Conservation (phyloP, 1,140 invertebrate species). For the Bombus impatiens region DNA sequence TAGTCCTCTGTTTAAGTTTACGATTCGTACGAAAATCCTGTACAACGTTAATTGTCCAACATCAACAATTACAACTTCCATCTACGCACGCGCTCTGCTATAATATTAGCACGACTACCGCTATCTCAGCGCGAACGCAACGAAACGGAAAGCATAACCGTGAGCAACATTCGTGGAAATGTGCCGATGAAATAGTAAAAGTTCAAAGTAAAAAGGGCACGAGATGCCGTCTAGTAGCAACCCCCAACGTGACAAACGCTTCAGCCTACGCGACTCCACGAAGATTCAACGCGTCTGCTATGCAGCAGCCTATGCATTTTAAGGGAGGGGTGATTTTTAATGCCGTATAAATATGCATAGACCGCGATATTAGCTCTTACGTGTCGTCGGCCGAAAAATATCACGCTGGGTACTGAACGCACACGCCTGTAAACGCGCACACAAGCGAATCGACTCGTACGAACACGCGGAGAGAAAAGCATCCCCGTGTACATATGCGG, state of each 20-base stretch:
- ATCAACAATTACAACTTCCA: neutral
- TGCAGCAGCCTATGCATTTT: conserved; percentile 79
- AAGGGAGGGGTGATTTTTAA: conserved; percentile 81
- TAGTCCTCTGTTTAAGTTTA: neutral
- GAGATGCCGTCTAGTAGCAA: conserved; percentile 2
- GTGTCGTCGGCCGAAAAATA: conserved; percentile 76
- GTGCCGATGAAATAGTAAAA: conserved; percentile 41
- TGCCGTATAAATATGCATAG: conserved; percentile 83
- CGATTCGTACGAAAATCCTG: neutral
- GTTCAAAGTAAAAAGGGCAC: conserved; percentile 39
- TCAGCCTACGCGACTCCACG: conserved; percentile 52
- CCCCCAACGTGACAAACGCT: conserved; percentile 36
- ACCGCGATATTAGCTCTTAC: conserved; percentile 81
- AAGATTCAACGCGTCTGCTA: conserved; percentile 70
- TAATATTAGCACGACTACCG: neutral
- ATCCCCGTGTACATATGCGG: conserved; percentile 60
- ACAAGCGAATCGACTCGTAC: conserved; percentile 17
- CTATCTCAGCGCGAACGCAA: neutral
- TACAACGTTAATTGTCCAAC: neutral
- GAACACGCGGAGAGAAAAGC: conserved; percentile 57
- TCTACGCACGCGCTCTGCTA: neutral
- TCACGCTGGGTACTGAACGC: conserved; percentile 67
- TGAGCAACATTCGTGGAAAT: neutral
- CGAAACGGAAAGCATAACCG: too few species aligned
- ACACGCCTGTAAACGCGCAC: neutral